A percentile compares a stretch with the other conserved stretches of the same genome.
Evolutionary conservation across 1,140 invertebrate species (phyloP).

Genomic region (Dysdera silvatica): DNA sequence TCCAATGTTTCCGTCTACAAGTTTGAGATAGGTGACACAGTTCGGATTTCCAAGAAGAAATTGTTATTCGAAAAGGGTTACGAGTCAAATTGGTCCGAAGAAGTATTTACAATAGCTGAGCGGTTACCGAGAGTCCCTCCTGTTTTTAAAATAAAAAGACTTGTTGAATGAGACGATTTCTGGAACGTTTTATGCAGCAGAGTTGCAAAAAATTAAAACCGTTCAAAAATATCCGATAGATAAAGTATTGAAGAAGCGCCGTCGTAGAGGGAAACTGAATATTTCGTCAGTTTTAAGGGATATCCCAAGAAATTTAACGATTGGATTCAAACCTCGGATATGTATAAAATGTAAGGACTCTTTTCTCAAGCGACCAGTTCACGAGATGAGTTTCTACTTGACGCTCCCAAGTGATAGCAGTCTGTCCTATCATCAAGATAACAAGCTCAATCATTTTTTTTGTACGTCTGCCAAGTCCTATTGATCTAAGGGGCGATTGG

Average conservation of each 20-base stretch:
- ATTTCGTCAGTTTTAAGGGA: background rate
- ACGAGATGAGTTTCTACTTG: background rate
- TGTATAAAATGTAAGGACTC: background rate
- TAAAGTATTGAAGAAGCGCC: background rate
- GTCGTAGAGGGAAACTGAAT: background rate
- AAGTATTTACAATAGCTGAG: conserved; percentile 23
- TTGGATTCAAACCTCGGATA: background rate
- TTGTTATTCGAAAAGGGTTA: conserved; percentile 28
- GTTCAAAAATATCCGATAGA: background rate
- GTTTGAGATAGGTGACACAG: conserved; percentile 38
- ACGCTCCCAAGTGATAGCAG: conserved; percentile 1
- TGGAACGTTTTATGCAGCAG: conserved; percentile 24
- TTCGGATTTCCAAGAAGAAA: conserved; percentile 21
- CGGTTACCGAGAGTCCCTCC: background rate
- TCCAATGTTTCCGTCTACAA: conserved; percentile 21
- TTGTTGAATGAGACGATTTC: conserved; percentile 2
- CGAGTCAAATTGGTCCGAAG: conserved; percentile 16
- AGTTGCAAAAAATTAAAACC: conserved; percentile 6
- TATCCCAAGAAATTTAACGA: background rate
- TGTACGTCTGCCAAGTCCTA: background rate
- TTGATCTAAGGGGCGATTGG: background rate
- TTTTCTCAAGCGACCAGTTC: background rate
- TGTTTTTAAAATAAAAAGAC: conserved; percentile 17
- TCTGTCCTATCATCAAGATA: background rate
- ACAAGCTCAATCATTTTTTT: background rate